Conservation (phyloP, 1,140 invertebrate genomes). For the Euwallacea fornicatus region DNA sequence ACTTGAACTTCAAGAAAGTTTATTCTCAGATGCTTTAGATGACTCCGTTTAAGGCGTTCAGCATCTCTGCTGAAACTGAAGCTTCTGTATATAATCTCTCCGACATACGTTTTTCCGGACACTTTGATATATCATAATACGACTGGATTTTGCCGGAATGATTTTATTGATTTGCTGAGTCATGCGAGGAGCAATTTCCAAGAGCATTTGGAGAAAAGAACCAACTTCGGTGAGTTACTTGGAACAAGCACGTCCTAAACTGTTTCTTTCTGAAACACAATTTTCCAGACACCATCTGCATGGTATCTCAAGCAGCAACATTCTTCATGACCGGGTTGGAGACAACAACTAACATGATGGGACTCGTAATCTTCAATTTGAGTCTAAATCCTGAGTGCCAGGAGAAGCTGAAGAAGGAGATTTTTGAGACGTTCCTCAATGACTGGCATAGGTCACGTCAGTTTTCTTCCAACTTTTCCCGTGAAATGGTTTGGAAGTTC, state of each 20-base stretch:
- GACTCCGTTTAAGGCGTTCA: constrained; percentile 28
- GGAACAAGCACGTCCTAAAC: no score
- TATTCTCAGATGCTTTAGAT: constrained; percentile 43
- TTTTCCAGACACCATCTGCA: constrained; percentile 55
- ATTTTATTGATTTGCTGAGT: constrained; percentile 62
- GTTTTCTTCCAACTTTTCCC: not conserved
- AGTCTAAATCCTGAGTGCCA: constrained; percentile 61
- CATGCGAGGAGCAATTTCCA: constrained; percentile 52
- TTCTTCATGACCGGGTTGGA: constrained; percentile 78
- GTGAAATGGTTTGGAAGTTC: no score
- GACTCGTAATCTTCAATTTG: constrained; percentile 67
- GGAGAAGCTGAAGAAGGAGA: constrained; percentile 55
- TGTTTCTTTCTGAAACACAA: no score
- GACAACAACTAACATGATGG: constrained; percentile 71
- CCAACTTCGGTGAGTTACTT: constrained; percentile 35
- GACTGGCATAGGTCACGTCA: constrained; percentile 52
- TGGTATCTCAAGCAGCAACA: constrained; percentile 67
- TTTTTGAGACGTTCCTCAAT: constrained; percentile 55
- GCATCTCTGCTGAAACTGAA: constrained; percentile 46
- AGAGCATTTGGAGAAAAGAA: constrained; percentile 22
- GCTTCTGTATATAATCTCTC: constrained; percentile 46
- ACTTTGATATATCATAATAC: constrained; percentile 47
- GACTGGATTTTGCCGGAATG: constrained; percentile 53
- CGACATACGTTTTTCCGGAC: constrained; percentile 46
- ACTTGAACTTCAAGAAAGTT: constrained; percentile 51